Conservation (phyloP, 2,113 vertebrate species). For the Pelodiscus sinensis region DNA sequence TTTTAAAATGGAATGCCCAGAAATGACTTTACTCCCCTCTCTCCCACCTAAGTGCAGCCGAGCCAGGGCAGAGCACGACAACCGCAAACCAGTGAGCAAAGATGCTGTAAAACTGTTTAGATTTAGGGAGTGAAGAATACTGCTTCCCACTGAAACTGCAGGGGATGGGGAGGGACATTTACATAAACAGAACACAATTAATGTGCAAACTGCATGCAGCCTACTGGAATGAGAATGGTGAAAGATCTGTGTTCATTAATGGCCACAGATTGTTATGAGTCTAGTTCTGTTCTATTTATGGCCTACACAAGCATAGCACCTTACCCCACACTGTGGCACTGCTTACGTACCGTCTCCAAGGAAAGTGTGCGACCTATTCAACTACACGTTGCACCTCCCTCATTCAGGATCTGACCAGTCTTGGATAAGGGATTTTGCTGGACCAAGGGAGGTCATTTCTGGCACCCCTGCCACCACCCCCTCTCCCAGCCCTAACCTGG, state of each 20-base stretch:
- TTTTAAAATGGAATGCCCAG: neutral
- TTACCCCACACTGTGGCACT: neutral
- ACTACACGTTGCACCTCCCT: too few relatives aligned
- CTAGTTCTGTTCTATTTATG: neutral
- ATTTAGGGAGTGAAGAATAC: neutral
- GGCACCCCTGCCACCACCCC: too few relatives aligned
- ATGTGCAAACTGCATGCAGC: neutral
- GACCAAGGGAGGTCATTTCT: too few relatives aligned
- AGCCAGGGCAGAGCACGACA: neutral
- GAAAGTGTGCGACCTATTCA: neutral
- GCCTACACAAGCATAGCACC: neutral
- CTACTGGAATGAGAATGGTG: neutral
- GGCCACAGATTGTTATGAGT: neutral
- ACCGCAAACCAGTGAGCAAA: neutral
- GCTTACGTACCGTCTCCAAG: neutral
- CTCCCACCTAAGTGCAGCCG: neutral
- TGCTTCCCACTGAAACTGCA: neutral
- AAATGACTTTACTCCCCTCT: neutral
- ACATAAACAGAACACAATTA: neutral
- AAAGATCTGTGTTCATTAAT: neutral
- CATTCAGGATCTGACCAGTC: too few relatives aligned
- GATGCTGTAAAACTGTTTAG: neutral
- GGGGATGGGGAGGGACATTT: rapidly evolving
- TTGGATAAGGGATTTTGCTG: too few relatives aligned
- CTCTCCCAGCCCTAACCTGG: too few relatives aligned